Evolutionary conservation across 2,113 vertebrate genomes (phyloP), one percentile per base, ranked within the genome.

Genomic region (Oreochromis aureus): DNA sequence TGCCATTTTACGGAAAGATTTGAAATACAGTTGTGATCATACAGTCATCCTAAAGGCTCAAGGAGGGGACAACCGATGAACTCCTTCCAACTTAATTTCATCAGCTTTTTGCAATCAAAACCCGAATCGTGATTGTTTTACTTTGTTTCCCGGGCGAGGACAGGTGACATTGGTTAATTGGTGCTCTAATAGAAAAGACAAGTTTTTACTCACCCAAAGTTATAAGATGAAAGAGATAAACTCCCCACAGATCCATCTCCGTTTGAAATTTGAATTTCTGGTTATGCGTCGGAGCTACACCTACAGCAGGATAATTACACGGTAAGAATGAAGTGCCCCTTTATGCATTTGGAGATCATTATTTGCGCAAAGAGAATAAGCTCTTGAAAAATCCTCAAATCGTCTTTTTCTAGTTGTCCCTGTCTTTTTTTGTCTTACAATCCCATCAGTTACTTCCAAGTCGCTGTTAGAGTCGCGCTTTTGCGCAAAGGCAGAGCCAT

Each of bases 221-320:
- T 82, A 92, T 81, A 58, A 97, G 90, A 53, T 96, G 94, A 86
- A 96, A 91, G 89, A 96, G 94, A 92, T 93, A 96, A 91, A 96
- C 46, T 94, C 96, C 96, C 94, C 93, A 95, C 91, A 95, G 95
- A 92, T 96, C 95, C 96, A 97, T 97, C 34, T 93, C 87, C 69
- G 51, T 51, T 80, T 76, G 48, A 61, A 88, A 71, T 56, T 55
- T 84, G 13, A 71, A 82, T 86, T 39, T 82, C 44, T 10, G 84
- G 53, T 66, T 27, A 90, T 19, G 84, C 87, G 87, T 83, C 80
- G 86, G 83, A 87, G 78, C 84, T 88, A 19, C 85, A 89, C 87
- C 86, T 82, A 86, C 73, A 89, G 90, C 90, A 61, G 71, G 39
- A 41, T 32, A 22, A 63, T 91, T 88, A 94, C 89, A 78, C 61